Percentiles rank a stretch among this genome's conserved stretches.
Evolutionary conservation across 2,113 vertebrate species (phyloP).

Genomic region (Lethenteron reissneri): DNA sequence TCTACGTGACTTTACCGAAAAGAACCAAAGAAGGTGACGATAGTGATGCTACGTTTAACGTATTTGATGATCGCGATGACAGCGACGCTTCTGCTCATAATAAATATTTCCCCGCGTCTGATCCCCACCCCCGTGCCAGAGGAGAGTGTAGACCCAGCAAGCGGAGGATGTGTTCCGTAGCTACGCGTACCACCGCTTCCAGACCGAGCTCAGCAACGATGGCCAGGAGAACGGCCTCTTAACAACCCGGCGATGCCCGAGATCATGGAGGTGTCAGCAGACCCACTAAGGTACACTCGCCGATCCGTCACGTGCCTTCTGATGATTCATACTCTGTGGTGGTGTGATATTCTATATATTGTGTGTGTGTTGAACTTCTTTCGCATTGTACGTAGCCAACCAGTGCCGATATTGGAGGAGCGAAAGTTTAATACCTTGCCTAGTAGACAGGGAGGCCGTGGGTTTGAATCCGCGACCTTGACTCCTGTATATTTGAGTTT

Average conservation of each 20-base stretch:
- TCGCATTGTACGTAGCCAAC: neutral
- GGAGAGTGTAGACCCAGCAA: slow-evolving; percentile 22
- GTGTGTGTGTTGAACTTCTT: neutral
- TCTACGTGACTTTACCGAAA: no score
- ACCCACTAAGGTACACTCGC: neutral
- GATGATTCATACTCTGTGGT: neutral
- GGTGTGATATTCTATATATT: neutral
- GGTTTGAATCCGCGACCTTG: no score
- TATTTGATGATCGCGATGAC: no score
- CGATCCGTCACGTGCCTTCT: neutral
- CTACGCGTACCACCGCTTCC: slow-evolving; percentile 27
- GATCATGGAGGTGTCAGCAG: neutral
- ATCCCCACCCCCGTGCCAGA: slow-evolving; percentile 18
- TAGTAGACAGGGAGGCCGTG: no score
- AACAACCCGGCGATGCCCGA: neutral
- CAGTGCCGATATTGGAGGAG: no score
- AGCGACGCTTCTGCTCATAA: no score
- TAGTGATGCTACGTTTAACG: no score
- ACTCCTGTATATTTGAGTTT: no score
- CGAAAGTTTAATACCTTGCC: no score
- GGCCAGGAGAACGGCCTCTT: slow-evolving; percentile 13
- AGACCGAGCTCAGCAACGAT: slow-evolving; percentile 23
- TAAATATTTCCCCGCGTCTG: no score
- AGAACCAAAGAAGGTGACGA: no score
- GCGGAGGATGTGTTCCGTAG: slow-evolving; percentile 32